Conservation (phyloP, 2,888 invertebrate species). For the Cheilosia vulpina region DNA sequence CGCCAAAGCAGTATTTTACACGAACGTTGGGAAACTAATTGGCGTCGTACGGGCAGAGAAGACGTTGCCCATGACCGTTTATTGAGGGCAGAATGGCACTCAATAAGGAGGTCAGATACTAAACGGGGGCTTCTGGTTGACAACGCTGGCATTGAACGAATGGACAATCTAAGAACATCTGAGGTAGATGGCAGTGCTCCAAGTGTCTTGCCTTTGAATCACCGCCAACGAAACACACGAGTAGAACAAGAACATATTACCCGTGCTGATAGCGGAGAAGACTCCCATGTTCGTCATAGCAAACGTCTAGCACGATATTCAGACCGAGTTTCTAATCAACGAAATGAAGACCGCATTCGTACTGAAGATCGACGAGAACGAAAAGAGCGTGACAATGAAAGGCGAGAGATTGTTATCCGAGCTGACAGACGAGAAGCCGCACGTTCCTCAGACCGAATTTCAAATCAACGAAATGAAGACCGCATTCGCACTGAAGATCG, state of each 20-base stretch:
- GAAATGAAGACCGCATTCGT: neutral
- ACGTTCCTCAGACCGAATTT: neutral
- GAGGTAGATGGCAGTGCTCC: neutral
- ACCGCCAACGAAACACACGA: neutral
- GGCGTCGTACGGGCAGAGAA: slow-evolving; percentile 70
- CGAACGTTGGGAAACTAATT: slow-evolving; percentile 61
- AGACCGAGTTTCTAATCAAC: neutral
- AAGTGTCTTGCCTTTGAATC: neutral
- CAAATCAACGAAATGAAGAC: neutral
- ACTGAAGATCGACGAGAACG: neutral
- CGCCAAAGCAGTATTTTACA: slow-evolving; percentile 4
- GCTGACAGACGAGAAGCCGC: slow-evolving; percentile 5
- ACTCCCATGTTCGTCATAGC: neutral
- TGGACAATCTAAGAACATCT: neutral
- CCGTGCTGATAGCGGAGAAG: slow-evolving; percentile 12
- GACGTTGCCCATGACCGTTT: slow-evolving; percentile 60
- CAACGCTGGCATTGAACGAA: slow-evolving; percentile 9
- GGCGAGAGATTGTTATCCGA: neutral
- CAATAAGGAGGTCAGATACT: neutral
- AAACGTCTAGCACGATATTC: neutral
- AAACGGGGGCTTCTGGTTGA: slow-evolving; percentile 24
- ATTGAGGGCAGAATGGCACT: slow-evolving; percentile 69
- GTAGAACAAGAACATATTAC: neutral
- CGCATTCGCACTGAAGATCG: neutral
- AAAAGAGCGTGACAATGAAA: neutral